Percentiles rank a stretch among this genome's conserved stretches.
phyloP scores from a whole-genome alignment of 2,113 vertebrate genomes.

The chimpanzee (Pan troglodytes) region NHGRI_mPanTro3-v2.1_pri NC_072409.2:36812501-36813000 shows the following conservation, averaged over 20 bases:
- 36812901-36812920: neutral
- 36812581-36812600: neutral
- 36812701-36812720: neutral
- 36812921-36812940: neutral
- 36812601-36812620: constrained; percentile 3
- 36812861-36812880: neutral
- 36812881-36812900: neutral
- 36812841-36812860: neutral
- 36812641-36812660: neutral
- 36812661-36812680: neutral
- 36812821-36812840: constrained; percentile 6
- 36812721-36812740: neutral
- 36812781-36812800: neutral
- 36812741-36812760: neutral
- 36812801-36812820: neutral
- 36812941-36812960: neutral
- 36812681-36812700: neutral
- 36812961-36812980: neutral
- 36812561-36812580: neutral
- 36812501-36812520: neutral
- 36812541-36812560: neutral
- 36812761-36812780: neutral
- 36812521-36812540: neutral
- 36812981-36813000: neutral
- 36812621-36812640: neutral